Evolutionary conservation across 2,113 vertebrate genomes (phyloP).

Genomic region (Benthochromis sp.): DNA sequence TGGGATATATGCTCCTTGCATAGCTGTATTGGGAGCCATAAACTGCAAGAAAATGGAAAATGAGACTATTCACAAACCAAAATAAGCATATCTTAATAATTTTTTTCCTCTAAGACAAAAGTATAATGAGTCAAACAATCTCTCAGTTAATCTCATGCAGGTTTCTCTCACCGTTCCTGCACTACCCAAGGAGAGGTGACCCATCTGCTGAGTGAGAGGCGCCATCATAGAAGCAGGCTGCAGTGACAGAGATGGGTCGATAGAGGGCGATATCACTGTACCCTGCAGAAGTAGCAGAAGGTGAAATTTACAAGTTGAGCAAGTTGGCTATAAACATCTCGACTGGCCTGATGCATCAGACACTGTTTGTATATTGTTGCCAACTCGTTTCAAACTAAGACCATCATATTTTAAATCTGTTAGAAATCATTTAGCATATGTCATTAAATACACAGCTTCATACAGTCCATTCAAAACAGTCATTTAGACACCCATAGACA

Average conservation of each 20-base stretch:
- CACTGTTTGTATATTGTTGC: background rate
- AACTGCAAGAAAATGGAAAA: conserved; percentile 72
- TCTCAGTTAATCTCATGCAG: background rate
- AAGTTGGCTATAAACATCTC: conserved; percentile 14
- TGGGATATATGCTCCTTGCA: conserved; percentile 93
- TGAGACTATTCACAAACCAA: background rate
- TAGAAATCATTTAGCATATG: conserved; percentile 60
- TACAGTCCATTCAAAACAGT: conserved; percentile 46
- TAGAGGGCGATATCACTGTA: conserved; percentile 94
- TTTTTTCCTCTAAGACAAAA: background rate
- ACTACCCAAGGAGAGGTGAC: conserved; percentile 90
- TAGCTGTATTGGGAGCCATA: conserved; percentile 88
- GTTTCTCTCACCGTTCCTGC: conserved; percentile 80
- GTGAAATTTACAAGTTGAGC: background rate
- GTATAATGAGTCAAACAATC: background rate
- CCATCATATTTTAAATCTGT: conserved; percentile 39
- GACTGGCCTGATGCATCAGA: background rate
- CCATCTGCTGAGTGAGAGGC: conserved; percentile 95
- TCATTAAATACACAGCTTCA: conserved; percentile 47
- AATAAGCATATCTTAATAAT: background rate
- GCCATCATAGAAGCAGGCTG: conserved; percentile 91
- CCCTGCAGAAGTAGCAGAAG: conserved; percentile 69
- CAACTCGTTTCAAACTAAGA: conserved; percentile 14
- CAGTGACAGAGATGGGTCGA: conserved; percentile 97
- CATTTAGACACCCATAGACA: background rate